Evolutionary conservation across 2,113 vertebrate genomes (phyloP).

Genomic region (Dinomys branickii): DNA sequence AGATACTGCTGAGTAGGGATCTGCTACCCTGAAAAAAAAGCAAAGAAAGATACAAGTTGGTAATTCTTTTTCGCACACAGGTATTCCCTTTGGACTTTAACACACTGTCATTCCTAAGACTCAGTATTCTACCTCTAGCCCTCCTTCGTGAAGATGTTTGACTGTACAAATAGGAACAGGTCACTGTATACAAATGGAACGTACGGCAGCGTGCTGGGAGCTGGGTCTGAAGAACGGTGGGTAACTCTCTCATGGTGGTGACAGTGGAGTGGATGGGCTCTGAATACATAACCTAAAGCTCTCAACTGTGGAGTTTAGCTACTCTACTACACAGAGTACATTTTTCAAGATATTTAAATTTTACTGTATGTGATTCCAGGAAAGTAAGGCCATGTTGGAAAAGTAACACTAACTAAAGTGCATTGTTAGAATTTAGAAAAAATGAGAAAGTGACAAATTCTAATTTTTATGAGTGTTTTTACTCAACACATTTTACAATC

Average conservation of each 20-base stretch:
- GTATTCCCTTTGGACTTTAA: neutral
- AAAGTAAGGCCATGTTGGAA: conserved; percentile 33
- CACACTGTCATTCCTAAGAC: neutral
- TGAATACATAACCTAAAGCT: neutral
- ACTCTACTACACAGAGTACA: neutral
- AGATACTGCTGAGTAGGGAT: neutral
- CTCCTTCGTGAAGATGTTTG: neutral
- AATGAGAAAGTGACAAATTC: neutral
- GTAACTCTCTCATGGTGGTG: neutral
- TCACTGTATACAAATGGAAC: neutral
- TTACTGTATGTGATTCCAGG: neutral
- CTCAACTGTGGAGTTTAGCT: neutral
- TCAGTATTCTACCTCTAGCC: neutral
- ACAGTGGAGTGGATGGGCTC: neutral
- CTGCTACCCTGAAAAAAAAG: neutral
- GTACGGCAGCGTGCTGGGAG: neutral
- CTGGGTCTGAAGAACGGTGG: neutral
- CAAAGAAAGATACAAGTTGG: neutral
- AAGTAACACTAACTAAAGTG: conserved; percentile 43
- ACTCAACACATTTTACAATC: conserved; percentile 42
- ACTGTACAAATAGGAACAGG: neutral
- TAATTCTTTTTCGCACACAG: neutral
- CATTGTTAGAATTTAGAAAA: conserved; percentile 40
- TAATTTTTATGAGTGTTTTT: conserved; percentile 33
- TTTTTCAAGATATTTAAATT: conserved; percentile 52